These are phyloP conservation scores for Gymnodraco acuticeps DNA, from an alignment of 2,797 vertebrate species.

Conservation along the genomic window DNA sequence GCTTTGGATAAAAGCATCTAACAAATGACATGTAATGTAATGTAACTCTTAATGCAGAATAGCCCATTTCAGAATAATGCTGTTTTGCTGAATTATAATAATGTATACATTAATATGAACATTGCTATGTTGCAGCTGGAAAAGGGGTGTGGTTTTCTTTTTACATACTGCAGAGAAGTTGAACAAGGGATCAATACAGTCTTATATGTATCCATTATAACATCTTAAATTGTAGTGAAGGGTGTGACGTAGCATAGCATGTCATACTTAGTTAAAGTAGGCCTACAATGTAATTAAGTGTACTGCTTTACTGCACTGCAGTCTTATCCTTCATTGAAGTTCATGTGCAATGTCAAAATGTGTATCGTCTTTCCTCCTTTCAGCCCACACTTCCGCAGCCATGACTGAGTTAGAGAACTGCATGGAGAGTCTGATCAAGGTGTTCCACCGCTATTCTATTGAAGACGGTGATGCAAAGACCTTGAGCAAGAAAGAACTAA, in stretches of 20 bases:
- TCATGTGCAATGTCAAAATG: background rate
- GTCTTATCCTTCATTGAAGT: background rate
- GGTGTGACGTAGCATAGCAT: no score
- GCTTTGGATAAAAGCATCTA: no score
- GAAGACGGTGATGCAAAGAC: slow-evolving; percentile 57
- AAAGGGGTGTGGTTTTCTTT: no score
- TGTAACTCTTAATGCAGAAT: background rate
- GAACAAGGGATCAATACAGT: no score
- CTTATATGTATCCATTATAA: no score
- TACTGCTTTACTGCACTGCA: background rate
- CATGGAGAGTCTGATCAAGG: slow-evolving; percentile 76
- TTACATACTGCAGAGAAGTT: no score
- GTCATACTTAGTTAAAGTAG: no score
- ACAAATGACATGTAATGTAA: no score
- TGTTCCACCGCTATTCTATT: slow-evolving; percentile 79
- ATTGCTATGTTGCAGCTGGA: no score
- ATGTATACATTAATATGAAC: no score
- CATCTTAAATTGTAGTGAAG: no score
- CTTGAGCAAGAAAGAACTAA: slow-evolving; percentile 85
- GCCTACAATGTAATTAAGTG: no score
- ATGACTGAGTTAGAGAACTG: slow-evolving; percentile 85
- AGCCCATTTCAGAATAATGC: background rate
- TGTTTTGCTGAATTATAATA: background rate
- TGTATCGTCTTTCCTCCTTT: slow-evolving; percentile 9
- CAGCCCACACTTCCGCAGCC: slow-evolving; percentile 49